Base-by-base conservation (phyloP, 2,797 vertebrate species). In the Pygocentrus nattereri region DNA sequence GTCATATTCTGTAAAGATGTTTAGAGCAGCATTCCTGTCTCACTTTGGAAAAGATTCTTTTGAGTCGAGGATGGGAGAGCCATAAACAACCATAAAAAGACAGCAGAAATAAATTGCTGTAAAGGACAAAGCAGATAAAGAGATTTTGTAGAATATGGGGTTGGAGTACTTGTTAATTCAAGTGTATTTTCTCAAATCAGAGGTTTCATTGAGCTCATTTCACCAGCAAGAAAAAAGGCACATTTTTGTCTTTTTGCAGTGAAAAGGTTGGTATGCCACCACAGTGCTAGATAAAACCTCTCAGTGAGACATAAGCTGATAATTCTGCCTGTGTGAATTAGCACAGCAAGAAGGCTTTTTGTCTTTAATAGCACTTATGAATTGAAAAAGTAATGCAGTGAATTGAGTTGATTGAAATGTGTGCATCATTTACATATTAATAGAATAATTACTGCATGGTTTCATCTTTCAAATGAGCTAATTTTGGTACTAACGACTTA, bases 1-100 rank as follows among this genome's bases (percentile, higher is more conserved):
- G 59, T 89, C 84, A 74, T 88, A 90, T 90, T 61, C 88, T 88
- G 91, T 87, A 54, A 18, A 73, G 56, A 81, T 41, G 1, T 44
- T 78, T 15, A 27, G 74, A 64, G 64, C 58, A 38, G 31, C 54
- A 41, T 59, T 74, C 54, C 72, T 74, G 54, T 44, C 72, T 74
- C 21, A 41, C 58, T 74, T 25, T 74, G 72, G 54, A 71, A 87
- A 16, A 69, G n/a, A 90, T 87, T 83, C 25, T 38, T 84, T 72
- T 30, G 25, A 65, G 54, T 67, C 25, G 13, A 52, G 18, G 31
- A 68, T 23, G 30, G 5, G 13, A 49, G 68, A 21, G 23, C 44
- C 44, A 50, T 44, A 30, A 18, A 30, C 65, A 68, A 41, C 8
- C 21, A 41, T 11, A n/a, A 67, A 68, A 44, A 44, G n/a, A n/a